phyloP scores from a whole-genome alignment of 2,113 vertebrate species.

The Stictonetta naevosa region DNA sequence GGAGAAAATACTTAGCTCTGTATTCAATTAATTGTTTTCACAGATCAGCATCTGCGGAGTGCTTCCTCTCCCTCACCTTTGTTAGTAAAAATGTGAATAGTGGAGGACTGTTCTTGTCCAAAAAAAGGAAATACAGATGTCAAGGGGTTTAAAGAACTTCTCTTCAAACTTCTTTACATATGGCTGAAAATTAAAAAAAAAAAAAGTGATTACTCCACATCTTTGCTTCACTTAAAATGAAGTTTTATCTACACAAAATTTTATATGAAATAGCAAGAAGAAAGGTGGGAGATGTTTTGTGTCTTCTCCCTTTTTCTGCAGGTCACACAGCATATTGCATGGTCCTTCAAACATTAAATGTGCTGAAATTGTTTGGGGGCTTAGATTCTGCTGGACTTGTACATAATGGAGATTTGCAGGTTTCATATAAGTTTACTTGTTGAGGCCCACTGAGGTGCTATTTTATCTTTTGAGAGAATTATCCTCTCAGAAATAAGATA shows the following conservation, averaged over 20 bases:
- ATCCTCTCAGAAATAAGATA: neutral
- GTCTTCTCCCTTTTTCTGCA: neutral
- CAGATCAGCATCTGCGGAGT: neutral
- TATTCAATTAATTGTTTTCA: neutral
- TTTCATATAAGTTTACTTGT: neutral
- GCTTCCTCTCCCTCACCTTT: neutral
- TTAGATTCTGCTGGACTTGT: neutral
- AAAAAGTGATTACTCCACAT: neutral
- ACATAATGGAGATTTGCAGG: neutral
- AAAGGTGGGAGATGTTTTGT: neutral
- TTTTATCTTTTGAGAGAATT: neutral
- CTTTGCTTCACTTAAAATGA: neutral
- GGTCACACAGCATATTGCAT: rapidly evolving
- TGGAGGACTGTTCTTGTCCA: neutral
- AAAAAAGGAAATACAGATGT: neutral
- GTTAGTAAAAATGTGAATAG: neutral
- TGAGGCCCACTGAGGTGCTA: neutral
- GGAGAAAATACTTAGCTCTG: neutral
- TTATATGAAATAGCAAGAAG: neutral
- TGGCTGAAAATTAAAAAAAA: neutral
- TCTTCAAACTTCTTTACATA: neutral
- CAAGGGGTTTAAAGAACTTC: neutral
- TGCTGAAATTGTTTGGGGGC: too few relatives aligned
- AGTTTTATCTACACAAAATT: neutral
- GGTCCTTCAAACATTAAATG: neutral